Evolutionary conservation across 1,140 invertebrate species (phyloP).

Genomic region (Drosophila bipectinata): DNA sequence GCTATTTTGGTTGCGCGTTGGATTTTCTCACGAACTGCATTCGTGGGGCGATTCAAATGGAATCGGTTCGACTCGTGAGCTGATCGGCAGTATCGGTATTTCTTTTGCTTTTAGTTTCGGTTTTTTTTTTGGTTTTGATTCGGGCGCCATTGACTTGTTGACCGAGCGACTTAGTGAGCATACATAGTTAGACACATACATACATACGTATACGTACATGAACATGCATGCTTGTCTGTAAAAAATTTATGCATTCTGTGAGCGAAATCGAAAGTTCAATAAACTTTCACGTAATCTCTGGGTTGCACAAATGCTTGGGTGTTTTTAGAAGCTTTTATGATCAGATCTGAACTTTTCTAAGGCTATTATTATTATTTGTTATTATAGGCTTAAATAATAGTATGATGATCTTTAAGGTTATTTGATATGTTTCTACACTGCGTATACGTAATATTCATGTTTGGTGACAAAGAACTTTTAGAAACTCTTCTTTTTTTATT

Average conservation of each 20-base stretch:
- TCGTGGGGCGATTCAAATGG: slow-evolving; percentile 38
- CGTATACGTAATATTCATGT: not conserved
- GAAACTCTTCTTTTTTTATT: not conserved
- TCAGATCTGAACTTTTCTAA: not conserved
- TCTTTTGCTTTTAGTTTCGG: slow-evolving; percentile 19
- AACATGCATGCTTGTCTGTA: not conserved
- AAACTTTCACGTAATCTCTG: slow-evolving; percentile 79
- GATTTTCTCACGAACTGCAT: slow-evolving; percentile 52
- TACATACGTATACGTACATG: slow-evolving; percentile 13
- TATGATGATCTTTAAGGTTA: not conserved
- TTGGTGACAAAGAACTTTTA: not conserved
- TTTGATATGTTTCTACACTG: not conserved
- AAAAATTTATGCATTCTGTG: slow-evolving; percentile 52
- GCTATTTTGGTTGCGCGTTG: slow-evolving; percentile 25
- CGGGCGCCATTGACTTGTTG: slow-evolving; percentile 78
- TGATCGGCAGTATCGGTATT: slow-evolving; percentile 17
- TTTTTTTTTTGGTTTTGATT: slow-evolving; percentile 42
- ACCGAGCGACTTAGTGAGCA: slow-evolving; percentile 76
- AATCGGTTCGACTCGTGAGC: slow-evolving; percentile 29
- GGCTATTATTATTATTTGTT: not conserved
- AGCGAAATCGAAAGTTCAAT: slow-evolving; percentile 83
- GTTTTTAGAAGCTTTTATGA: slow-evolving; percentile 9
- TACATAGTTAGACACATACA: slow-evolving; percentile 8
- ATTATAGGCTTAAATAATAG: no score
- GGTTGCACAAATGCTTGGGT: slow-evolving; percentile 7